Percentiles rank a stretch among this genome's conserved stretches.
Conservation (phyloP, 2,113 vertebrate genomes). For the Galeopterus variegatus region DNA sequence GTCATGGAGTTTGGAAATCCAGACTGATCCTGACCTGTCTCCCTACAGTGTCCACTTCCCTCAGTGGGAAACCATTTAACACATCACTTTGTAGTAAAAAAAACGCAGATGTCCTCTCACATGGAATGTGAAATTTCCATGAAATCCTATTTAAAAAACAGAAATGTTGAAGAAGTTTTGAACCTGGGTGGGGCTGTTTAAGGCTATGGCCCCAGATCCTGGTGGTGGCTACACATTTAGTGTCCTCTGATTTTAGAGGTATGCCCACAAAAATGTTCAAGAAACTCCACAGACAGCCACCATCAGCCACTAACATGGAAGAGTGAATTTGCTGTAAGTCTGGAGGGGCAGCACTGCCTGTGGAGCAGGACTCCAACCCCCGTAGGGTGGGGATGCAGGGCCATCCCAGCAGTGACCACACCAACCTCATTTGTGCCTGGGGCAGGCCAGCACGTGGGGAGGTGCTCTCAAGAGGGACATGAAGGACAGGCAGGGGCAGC, state of each 20-base stretch:
- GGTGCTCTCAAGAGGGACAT: accelerated
- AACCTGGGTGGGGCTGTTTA: background rate
- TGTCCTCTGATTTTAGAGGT: background rate
- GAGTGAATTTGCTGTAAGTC: background rate
- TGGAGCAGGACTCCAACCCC: accelerated
- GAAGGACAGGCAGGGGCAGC: background rate
- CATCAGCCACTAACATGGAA: background rate
- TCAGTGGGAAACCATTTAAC: background rate
- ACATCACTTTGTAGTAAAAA: background rate
- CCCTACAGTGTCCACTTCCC: background rate
- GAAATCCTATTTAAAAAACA: background rate
- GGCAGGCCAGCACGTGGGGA: too few relatives aligned
- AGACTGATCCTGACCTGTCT: too few relatives aligned
- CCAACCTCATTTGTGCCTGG: background rate
- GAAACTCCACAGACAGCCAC: background rate
- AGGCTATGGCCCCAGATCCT: background rate
- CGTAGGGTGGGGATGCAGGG: accelerated
- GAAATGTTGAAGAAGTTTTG: background rate
- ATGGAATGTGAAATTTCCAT: background rate
- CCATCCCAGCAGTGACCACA: background rate
- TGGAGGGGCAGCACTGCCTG: background rate
- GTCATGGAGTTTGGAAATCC: background rate
- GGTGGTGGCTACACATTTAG: background rate
- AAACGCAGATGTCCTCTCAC: background rate
- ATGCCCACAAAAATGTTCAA: background rate